phyloP scores from a whole-genome alignment of 2,113 vertebrate genomes.

The Psophia crepitans region DNA sequence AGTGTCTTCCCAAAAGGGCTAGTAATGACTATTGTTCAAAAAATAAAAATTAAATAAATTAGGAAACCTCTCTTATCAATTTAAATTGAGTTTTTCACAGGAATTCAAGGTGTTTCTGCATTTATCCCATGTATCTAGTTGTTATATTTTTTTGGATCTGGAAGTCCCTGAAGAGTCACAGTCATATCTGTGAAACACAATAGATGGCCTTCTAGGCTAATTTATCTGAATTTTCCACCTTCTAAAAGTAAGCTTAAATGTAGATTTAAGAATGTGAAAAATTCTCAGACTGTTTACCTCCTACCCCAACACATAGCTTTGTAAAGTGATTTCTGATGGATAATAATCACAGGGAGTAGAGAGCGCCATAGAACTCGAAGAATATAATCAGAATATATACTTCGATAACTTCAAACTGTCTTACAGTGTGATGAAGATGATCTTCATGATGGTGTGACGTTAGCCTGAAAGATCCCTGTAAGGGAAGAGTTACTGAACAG shows the following conservation, averaged over 20 bases:
- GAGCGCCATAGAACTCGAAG: background rate
- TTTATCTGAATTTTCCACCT: background rate
- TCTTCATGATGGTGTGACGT: background rate
- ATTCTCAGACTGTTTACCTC: background rate
- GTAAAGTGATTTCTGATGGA: background rate
- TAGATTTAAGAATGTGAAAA: background rate
- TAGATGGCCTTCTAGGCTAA: conserved; percentile 18
- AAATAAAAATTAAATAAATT: background rate
- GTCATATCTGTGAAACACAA: background rate
- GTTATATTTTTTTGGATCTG: background rate
- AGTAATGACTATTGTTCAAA: background rate
- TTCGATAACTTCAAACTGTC: background rate
- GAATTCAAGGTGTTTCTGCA: background rate
- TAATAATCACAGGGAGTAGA: background rate
- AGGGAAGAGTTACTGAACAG: background rate
- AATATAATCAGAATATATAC: background rate
- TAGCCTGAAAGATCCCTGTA: background rate
- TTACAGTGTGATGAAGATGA: background rate
- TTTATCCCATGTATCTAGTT: background rate
- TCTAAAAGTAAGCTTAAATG: background rate
- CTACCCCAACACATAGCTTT: background rate
- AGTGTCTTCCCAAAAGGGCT: background rate
- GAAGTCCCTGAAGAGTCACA: background rate
- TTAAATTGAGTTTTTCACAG: background rate
- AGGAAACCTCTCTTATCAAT: background rate